Evolutionary conservation across 2,113 vertebrate species (phyloP), one percentile per base, ranked within the genome.

Genomic region (Protomyctophum bolini): DNA sequence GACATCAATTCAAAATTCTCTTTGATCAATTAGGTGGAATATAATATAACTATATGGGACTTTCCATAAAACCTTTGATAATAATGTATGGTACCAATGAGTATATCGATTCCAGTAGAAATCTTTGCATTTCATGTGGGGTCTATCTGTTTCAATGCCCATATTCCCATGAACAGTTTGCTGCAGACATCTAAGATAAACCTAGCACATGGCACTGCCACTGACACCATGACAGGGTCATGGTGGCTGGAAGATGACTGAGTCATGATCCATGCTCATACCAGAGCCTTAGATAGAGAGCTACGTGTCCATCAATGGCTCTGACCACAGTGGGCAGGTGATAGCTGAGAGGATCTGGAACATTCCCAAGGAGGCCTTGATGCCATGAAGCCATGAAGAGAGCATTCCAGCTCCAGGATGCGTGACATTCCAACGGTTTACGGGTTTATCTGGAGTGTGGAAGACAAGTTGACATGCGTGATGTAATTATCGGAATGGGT

Each of bases 341-440:
- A 86, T 9, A 10, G 63, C 60, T 4, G n/a, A 71, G 70, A 41
- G 70, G 59, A 41, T 58, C 69, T 4, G 48, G 2, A 29, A 52
- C 74, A 89, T 89, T 86, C 81, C 78, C 58, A 70, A 72, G 63
- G 56, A 79, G 76, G 68, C 77, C 71, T 63, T 61, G 72, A 87
- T 75, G 78, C 75, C 46, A 14, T 11, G 48, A 12, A 29, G 28
- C 59, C 77, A 71, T 68, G 64, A 76, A 64, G 64, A 71, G 67
- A 66, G 58, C 74, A 83, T 87, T 88, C 77, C 64, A 50, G 29
- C 7, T 47, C 57, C 48, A 9, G 10, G 54, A 62, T n/a, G 12
- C 14, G 45, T 79, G 72, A 80, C 85, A 76, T 45, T 75, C 66
- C 65, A 70, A 71, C 80, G 66, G 70, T 73, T 64, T 73, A 75